Evolutionary conservation across 37 sponge, comb jelly and placozoan genomes (phyloP), one percentile per base, ranked within the genome.

Genomic region (Mnemiopsis leidyi): DNA sequence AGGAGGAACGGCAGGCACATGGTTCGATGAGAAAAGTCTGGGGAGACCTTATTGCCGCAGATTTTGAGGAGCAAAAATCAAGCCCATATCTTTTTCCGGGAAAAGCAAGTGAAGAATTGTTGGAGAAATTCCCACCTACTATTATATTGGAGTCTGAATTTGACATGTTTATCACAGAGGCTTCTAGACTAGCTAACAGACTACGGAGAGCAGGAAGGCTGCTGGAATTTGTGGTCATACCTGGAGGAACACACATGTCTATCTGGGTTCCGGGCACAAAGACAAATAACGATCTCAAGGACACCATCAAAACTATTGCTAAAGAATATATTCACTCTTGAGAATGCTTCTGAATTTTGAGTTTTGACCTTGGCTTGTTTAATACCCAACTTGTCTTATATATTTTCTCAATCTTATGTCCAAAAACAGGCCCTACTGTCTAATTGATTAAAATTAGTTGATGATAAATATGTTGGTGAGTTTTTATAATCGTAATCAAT

Each of bases 11-110:
- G 1, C 20, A 77, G 16, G 1, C 79, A 13, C 9, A 0, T 2
- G 20, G 32, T 21, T 20, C 35, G 2, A 77, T 77, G 79, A 24
- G 32, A 36, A 24, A 31, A 33, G 36, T 31, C 2, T 77, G 79
- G 79, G 3, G n/a, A 29, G 35, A 77, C 5, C 79, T 77, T 1
- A 77, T 77, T 18, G 79, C 79, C 36, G 79, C 32, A 21, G 35
- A 77, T 77, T 77, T 32, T 32, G 79, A 77, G 35, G 32, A 25
- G 1, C 79, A 77, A 36, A 77, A 77, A 36, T 34, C 79, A 32
- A 77, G 79, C 32, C 79, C 79, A 1, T 20, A 77, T 77, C 79
- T 77, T 20, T 77, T 77, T 36, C 79, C 79, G 32, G 79, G 79
- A 25, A 77, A 77, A 33, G 32, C 79, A 18, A 77, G 79, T 20